phyloP scores from a whole-genome alignment of 2,113 vertebrate genomes.

The Pedionomus torquatus region DNA sequence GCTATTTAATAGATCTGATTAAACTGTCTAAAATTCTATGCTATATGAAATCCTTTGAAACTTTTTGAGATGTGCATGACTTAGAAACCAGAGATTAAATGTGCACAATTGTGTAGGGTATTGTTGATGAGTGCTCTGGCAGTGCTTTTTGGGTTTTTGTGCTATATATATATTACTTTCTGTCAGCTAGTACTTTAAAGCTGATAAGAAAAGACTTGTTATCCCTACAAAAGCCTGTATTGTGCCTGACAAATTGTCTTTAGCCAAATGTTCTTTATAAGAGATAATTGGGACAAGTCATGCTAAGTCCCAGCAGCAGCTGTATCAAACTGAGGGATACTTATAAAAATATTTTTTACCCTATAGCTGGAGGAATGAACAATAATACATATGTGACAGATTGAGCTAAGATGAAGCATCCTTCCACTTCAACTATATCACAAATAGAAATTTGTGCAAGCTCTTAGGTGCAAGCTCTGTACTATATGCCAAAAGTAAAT shows the following conservation, averaged over 20 bases:
- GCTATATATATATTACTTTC: not conserved
- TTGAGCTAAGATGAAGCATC: not conserved
- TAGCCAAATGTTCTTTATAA: not conserved
- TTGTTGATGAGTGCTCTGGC: not conserved
- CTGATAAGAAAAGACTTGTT: not conserved
- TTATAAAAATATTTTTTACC: not conserved
- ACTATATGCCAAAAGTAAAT: not conserved
- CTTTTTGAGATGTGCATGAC: not conserved
- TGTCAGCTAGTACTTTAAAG: not conserved
- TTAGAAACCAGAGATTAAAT: not conserved
- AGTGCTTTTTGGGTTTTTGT: not conserved
- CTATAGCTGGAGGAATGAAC: not conserved
- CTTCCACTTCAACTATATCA: not conserved
- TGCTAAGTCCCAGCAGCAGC: not conserved
- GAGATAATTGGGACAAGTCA: not conserved
- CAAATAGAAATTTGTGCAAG: not conserved
- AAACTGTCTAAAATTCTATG: not conserved
- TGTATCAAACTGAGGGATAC: not conserved
- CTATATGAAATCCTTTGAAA: not conserved
- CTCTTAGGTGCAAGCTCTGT: not conserved
- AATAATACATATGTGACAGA: not conserved
- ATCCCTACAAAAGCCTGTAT: not conserved
- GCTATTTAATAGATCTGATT: not conserved
- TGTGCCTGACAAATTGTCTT: constrained; percentile 6
- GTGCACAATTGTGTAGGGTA: not conserved